Evolutionary conservation across 92 coral and sea anemone species (phyloP), one percentile per base, ranked within the genome.

Genomic region (Actinostola sp.): DNA sequence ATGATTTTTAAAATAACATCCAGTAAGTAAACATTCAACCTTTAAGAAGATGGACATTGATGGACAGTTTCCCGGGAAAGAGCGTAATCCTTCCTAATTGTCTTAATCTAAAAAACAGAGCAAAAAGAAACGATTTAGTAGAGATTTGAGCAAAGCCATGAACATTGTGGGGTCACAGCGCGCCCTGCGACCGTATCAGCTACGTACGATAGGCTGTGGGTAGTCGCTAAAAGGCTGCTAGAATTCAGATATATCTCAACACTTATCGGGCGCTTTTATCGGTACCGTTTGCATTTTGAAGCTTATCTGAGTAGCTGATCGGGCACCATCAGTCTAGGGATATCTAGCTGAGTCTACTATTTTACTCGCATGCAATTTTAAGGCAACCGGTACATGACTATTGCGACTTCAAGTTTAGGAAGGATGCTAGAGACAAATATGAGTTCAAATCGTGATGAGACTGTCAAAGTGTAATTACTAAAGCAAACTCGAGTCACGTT

Each of bases 391-490:
- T n/a, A n/a, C n/a, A n/a, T n/a, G n/a, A n/a, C n/a, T n/a, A n/a
- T 59, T 48, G 35, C 19, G 41, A 73, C 48, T 29, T 73, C 44
- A 43, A 45, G 25, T 44, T 59, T 43, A 59, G 79, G 79, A 61
- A 73, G 79, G 36, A 39, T 10, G 38, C 35, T 29, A 46, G 38
- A 61, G 27, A 68, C 60, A 68, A 30, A 68, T 68, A 33, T 33
- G 30, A 42, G 29, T 73, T 31, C 26, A 59, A n/a, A 32, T 28
- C 53, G 45, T 59, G 70, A 11, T 53, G 7, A 53, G 15, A 32
- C 21, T 62, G 79, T 73, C 79, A 73, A 61, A 73, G 58, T 56
- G 70, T 73, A 73, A 73, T 73, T 73, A 61, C 70, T 27, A 60
- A 73, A 42, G 70, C 70, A 73, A 73, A 73, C 79, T 73, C 29